phyloP scores from a whole-genome alignment of 2,888 invertebrate genomes.

The Lithophane socia region DNA sequence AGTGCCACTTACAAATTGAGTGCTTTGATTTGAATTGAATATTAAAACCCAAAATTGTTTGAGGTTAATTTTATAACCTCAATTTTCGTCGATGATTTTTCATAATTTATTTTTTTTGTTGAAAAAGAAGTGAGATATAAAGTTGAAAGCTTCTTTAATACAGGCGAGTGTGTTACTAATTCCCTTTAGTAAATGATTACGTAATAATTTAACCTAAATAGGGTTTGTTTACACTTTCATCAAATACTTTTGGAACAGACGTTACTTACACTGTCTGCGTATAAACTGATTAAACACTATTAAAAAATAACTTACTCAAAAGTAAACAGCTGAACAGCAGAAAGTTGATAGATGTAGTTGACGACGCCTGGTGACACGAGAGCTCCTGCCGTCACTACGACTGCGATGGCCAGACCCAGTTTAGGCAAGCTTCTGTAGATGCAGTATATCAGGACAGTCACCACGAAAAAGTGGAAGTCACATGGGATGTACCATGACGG shows the following conservation, averaged over 20 bases:
- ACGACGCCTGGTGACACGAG: slow-evolving; percentile 88
- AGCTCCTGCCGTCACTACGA: slow-evolving; percentile 79
- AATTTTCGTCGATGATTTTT: too few species aligned
- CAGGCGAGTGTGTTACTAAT: neutral
- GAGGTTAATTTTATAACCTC: too few species aligned
- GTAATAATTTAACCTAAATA: neutral
- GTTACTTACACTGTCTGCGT: neutral
- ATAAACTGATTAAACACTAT: neutral
- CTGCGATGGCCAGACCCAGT: slow-evolving; percentile 80
- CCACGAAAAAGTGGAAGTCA: slow-evolving; percentile 92
- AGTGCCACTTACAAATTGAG: neutral
- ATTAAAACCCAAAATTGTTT: too few species aligned
- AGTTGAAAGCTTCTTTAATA: too few species aligned
- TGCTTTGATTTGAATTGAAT: neutral
- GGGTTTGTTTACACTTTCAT: neutral
- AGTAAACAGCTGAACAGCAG: slow-evolving; percentile 90
- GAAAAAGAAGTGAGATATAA: too few species aligned
- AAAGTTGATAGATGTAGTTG: slow-evolving; percentile 86
- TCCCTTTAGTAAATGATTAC: neutral
- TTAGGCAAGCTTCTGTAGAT: slow-evolving; percentile 82
- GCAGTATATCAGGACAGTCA: slow-evolving; percentile 87
- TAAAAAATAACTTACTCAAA: slow-evolving; percentile 85
- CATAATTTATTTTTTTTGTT: too few species aligned
- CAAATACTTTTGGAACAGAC: neutral
- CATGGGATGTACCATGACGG: slow-evolving; percentile 93